Percentiles rank a stretch among this genome's conserved stretches.
phyloP scores from a whole-genome alignment of 1,140 invertebrate species.

The Megathymus violae region DNA sequence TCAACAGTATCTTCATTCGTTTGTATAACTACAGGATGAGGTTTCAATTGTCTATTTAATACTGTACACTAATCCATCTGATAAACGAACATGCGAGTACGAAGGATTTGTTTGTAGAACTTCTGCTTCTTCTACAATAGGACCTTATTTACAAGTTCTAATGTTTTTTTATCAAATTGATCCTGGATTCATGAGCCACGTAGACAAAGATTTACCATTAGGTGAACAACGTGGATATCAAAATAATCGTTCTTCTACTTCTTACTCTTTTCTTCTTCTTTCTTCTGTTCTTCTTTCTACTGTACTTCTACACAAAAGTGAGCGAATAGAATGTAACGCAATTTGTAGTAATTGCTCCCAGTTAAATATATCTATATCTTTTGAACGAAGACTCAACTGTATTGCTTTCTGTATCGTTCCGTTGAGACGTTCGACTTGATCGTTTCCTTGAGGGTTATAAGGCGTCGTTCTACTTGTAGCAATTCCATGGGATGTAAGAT shows the following conservation, averaged over 20 bases:
- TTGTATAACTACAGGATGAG: neutral
- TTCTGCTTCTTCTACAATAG: constrained; percentile 29
- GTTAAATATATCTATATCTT: no score
- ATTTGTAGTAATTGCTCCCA: constrained; percentile 5
- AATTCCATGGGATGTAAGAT: constrained; percentile 25
- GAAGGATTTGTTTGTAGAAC: constrained; percentile 24
- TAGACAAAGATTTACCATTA: constrained; percentile 5
- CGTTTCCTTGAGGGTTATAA: constrained; percentile 43
- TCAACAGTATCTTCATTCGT: neutral
- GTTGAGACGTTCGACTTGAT: constrained; percentile 37
- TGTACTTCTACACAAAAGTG: constrained; percentile 18
- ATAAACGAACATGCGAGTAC: constrained; percentile 24
- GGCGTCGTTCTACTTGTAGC: constrained; percentile 35
- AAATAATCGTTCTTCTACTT: constrained; percentile 25
- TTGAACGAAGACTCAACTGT: neutral
- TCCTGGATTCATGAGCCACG: constrained; percentile 7
- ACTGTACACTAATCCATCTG: constrained; percentile 30
- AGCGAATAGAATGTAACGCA: constrained; percentile 20
- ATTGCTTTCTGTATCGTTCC: constrained; percentile 28
- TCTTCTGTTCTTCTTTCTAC: no score
- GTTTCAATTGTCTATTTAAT: constrained; percentile 15
- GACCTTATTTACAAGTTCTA: constrained; percentile 11
- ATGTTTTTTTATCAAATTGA: neutral
- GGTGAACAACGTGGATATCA: neutral
- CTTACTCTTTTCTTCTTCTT: no score